Base-by-base conservation (phyloP, 2,113 vertebrate species). In the Rana temporaria region DNA sequence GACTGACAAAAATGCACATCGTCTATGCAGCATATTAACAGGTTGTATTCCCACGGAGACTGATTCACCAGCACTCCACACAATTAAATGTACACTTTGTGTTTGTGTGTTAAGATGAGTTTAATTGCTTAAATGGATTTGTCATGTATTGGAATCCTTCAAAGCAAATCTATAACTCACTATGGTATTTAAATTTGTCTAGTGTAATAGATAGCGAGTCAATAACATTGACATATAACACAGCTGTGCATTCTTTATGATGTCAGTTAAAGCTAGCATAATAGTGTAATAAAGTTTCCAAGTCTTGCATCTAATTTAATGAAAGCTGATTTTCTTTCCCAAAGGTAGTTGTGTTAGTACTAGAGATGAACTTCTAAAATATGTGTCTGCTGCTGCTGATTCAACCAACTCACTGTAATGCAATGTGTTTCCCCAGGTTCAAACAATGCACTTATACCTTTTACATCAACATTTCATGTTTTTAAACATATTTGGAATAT, bases 141-240 rank as follows among this genome's bases (percentile, higher is more conserved):
- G 66, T 48, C 66, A 68, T 68, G 34, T 68, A 42, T 38, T n/a
- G 17, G 8, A n/a, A 20, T 68, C 15, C 66, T 48, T 68, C 18
- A 67, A 19, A 66, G n/a, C 65, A 38, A 38, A 68, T 68, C 34
- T 68, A 68, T 42, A 68, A 38, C 9, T 68, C 66, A 68, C 66
- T 18, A 68, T 68, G 66, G 66, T 68, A 68, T 68, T 68, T 68
- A 68, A n/a, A 48, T 68, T 14, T 68, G 34, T 68, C 66, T 68
- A 20, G 66, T 48, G 20, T 68, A 68, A 68, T 68, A 68, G 34
- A 12, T 38, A 42, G 6, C 19, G 22, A 66, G 26, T 66, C 64
- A 32, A 66, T 68, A 68, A 68, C 34, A 68, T 48, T 68, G 34
- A 48, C 66, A 48, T 68, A 20, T 2, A 42, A 48, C 66, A 67